A percentile compares a stretch with the other conserved stretches of the same genome.
phyloP scores from a whole-genome alignment of 2,113 vertebrate genomes.

The Hippocampus barbouri region DNA sequence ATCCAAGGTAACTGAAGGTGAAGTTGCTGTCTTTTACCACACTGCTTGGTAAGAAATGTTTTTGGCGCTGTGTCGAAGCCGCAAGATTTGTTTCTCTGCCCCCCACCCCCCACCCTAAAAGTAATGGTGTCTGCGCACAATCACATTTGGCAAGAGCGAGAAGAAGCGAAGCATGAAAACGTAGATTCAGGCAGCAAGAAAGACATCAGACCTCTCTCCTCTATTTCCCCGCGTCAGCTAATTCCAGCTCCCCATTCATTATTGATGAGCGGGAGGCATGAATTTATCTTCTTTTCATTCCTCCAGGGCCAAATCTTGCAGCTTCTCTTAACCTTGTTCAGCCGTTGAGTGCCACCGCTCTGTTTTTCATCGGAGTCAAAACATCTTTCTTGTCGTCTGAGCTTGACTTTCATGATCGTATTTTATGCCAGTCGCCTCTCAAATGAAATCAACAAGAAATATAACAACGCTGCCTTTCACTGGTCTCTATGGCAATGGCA shows the following conservation, averaged over 20 bases:
- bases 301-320: constrained; percentile 55
- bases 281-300: constrained; percentile 73
- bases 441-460: constrained; percentile 36
- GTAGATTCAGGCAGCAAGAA: constrained; percentile 19
- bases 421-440: constrained; percentile 8
- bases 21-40: constrained; percentile 10
- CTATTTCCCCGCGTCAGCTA: constrained; percentile 57
- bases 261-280: constrained; percentile 73
- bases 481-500: constrained; percentile 35
- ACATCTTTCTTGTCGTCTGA: background rate
- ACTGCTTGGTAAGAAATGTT: constrained; percentile 1
- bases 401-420: background rate
- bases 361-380: constrained; percentile 2
- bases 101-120: constrained; percentile 20
- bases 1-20: background rate
- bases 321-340: background rate
- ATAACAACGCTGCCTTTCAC: constrained; percentile 15
- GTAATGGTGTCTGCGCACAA: constrained; percentile 37
- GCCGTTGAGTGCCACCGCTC: background rate
- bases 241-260: constrained; percentile 75
- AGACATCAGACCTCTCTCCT: constrained; percentile 44
- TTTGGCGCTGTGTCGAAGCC: background rate
- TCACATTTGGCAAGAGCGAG: constrained; percentile 41
- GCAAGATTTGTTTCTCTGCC: constrained; percentile 29
- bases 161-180: constrained; percentile 31